Evolutionary conservation across 1,140 invertebrate species (phyloP).

Genomic region (Brachionus sp.): DNA sequence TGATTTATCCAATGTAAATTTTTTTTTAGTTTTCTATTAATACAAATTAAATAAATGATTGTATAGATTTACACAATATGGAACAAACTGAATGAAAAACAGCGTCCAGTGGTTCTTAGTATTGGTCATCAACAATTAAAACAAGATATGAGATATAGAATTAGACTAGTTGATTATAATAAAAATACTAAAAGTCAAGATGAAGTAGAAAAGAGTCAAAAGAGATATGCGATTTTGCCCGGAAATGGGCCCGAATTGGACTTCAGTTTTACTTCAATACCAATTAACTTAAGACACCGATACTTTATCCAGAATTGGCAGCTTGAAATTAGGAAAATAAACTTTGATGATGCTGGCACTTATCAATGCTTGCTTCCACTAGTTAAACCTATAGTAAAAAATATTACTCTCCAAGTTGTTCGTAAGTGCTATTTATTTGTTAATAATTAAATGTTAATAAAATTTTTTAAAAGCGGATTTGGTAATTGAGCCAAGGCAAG

Average conservation of each 20-base stretch:
- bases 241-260: not conserved
- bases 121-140: slow-evolving; percentile 33
- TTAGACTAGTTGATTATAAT: slow-evolving; percentile 14
- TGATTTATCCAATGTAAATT: slow-evolving; percentile 34
- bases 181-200: not conserved
- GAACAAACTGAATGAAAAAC: slow-evolving; percentile 36
- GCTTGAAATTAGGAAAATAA: slow-evolving; percentile 31
- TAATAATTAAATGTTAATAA: not conserved
- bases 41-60: not conserved
- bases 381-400: slow-evolving; percentile 30
- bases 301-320: slow-evolving; percentile 36
- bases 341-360: slow-evolving; percentile 20
- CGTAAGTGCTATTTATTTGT: slow-evolving; percentile 18
- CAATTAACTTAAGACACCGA: not conserved
- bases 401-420: slow-evolving; percentile 45
- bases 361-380: slow-evolving; percentile 42
- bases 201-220: not conserved
- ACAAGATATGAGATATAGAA: slow-evolving; percentile 39
- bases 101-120: slow-evolving; percentile 26
- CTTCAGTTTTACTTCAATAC: not conserved
- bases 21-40: not conserved
- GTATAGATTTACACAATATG: slow-evolving; percentile 33
- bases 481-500: slow-evolving; percentile 21
- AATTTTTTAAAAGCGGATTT: slow-evolving; percentile 11
- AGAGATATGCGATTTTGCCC: not conserved